These are phyloP conservation scores for Gorsachius magnificus DNA, from an alignment of 2,797 vertebrate species.

Conservation along the genomic window DNA sequence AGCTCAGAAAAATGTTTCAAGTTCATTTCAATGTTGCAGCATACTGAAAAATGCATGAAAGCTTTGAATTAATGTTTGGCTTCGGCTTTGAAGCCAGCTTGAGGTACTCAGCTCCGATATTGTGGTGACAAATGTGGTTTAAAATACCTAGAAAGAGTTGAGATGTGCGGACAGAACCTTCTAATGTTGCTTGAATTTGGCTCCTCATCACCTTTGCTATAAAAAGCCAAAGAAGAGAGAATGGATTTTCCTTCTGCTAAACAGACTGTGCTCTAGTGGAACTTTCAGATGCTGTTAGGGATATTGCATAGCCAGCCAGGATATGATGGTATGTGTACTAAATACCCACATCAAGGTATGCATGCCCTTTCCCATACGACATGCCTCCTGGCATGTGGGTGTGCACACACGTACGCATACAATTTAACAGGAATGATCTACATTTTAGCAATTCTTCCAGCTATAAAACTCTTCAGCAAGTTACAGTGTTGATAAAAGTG, in stretches of 20 bases:
- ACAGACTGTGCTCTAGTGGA: background rate
- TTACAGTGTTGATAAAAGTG: background rate
- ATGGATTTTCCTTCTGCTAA: background rate
- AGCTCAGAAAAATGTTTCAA: background rate
- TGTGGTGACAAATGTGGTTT: background rate
- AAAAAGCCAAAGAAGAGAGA: background rate
- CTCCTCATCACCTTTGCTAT: background rate
- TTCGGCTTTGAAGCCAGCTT: background rate
- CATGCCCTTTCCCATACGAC: background rate
- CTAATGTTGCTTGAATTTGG: background rate
- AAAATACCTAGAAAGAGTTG: background rate
- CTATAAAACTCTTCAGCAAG: background rate
- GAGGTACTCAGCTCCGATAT: background rate
- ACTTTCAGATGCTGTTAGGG: background rate
- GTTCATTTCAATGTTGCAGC: background rate
- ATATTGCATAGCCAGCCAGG: background rate
- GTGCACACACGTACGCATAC: fast-evolving
- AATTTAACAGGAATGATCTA: background rate
- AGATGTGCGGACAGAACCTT: background rate
- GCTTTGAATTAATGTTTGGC: background rate
- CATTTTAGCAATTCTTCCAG: background rate
- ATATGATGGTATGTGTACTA: too few species aligned
- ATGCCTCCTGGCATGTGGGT: background rate
- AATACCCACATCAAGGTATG: background rate
- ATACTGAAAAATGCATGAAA: background rate